phyloP scores from a whole-genome alignment of 2,888 invertebrate genomes.

The Micoletzkya japonica region DNA sequence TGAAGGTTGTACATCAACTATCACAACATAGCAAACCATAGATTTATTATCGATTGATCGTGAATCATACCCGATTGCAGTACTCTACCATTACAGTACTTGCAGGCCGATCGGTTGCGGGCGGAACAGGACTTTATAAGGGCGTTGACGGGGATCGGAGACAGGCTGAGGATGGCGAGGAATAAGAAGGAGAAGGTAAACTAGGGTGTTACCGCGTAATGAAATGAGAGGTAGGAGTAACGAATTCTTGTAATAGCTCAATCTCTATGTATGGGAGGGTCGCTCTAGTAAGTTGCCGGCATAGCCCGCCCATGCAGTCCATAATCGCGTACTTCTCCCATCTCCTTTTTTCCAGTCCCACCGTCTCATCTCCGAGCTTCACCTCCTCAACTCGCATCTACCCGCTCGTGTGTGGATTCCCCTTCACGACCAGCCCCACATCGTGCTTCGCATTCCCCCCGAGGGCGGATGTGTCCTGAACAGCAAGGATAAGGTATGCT shows the following conservation, averaged over 20 bases:
- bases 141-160: constrained; percentile 84
- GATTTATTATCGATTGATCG: not conserved
- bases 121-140: constrained; percentile 84
- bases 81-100: too few relatives aligned
- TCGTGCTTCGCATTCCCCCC: constrained; percentile 92
- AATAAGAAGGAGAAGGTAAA: constrained; percentile 84
- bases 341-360: constrained; percentile 67
- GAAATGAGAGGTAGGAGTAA: too few relatives aligned
- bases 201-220: too few relatives aligned
- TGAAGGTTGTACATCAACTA: too few relatives aligned
- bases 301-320: too few relatives aligned
- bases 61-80: not conserved
- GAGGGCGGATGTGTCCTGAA: constrained; percentile 96
- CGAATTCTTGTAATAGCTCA: too few relatives aligned
- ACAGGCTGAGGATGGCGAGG: constrained; percentile 78
- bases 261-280: too few relatives aligned
- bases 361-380: constrained; percentile 83
- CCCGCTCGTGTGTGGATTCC: constrained; percentile 98
- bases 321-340: not conserved
- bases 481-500: constrained; percentile 86
- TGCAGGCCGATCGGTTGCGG: constrained; percentile 33
- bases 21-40: not conserved
- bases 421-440: constrained; percentile 79
- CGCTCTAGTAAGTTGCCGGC: not conserved
- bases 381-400: constrained; percentile 89